A percentile compares a stretch with the other conserved stretches of the same genome.
Evolutionary conservation across 2,797 vertebrate genomes (phyloP).

Genomic region (Geotrypetes seraphini): DNA sequence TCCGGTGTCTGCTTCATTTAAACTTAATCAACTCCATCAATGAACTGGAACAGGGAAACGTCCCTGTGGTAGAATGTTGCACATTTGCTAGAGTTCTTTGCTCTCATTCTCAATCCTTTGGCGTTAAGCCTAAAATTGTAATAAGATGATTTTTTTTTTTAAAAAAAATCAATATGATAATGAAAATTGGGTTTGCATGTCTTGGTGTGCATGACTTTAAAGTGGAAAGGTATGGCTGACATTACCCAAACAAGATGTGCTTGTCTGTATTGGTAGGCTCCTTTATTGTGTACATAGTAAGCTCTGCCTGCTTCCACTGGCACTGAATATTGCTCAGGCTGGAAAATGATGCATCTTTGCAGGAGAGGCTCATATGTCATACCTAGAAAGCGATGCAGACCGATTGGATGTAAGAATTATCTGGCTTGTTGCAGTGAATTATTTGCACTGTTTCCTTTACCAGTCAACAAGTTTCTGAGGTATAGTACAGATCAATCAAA

Average conservation of each 20-base stretch:
- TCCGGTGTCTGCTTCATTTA: slow-evolving; percentile 99
- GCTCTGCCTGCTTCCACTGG: slow-evolving; percentile 54
- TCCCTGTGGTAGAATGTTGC: slow-evolving; percentile 86
- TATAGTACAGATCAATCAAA: slow-evolving; percentile 85
- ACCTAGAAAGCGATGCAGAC: slow-evolving; percentile 64
- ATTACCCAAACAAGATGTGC: slow-evolving; percentile 53
- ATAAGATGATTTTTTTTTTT: slow-evolving; percentile 89
- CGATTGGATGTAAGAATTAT: slow-evolving; percentile 58
- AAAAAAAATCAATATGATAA: slow-evolving; percentile 99
- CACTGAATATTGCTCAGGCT: slow-evolving; percentile 70
- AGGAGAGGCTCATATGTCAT: slow-evolving; percentile 68
- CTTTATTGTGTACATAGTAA: slow-evolving; percentile 7
- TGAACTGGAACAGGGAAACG: slow-evolving; percentile 96
- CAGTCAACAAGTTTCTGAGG: slow-evolving; percentile 78
- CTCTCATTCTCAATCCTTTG: slow-evolving; percentile 73
- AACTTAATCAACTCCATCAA: slow-evolving; percentile 99
- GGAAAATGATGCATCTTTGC: slow-evolving; percentile 81
- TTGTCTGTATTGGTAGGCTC: slow-evolving; percentile 6
- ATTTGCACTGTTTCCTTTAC: slow-evolving; percentile 75
- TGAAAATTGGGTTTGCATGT: slow-evolving; percentile 77
- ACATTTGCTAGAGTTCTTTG: slow-evolving; percentile 94
- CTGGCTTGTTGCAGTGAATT: slow-evolving; percentile 76
- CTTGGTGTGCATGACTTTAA: slow-evolving; percentile 62
- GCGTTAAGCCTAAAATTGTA: slow-evolving; percentile 88
- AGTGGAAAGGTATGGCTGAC: slow-evolving; percentile 57